A percentile compares a stretch with the other conserved stretches of the same genome.
phyloP scores from a whole-genome alignment of 2,888 invertebrate species.

The Spatulosminthurus flaviceps region DNA sequence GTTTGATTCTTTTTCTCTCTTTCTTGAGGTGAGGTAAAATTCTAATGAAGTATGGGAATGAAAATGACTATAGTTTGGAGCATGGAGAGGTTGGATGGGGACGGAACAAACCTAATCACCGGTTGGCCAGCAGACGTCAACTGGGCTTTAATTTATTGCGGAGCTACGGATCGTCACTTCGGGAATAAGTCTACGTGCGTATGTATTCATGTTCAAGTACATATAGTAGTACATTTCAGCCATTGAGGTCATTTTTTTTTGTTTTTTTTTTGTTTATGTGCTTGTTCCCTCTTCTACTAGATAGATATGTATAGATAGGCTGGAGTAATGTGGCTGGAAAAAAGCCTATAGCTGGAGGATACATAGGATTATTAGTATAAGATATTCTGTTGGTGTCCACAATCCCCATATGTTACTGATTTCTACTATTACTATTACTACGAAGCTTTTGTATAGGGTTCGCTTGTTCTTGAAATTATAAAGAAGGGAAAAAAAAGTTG shows the following conservation, averaged over 20 bases:
- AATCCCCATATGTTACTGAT: slow-evolving; percentile 19
- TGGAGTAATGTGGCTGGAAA: too few species aligned
- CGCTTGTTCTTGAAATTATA: neutral
- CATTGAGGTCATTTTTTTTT: slow-evolving; percentile 4
- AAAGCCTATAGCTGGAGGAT: too few species aligned
- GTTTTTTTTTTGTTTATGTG: slow-evolving; percentile 10
- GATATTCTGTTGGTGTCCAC: neutral
- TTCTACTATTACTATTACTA: neutral
- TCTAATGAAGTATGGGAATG: slow-evolving; percentile 33
- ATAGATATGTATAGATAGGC: too few species aligned
- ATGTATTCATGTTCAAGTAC: neutral
- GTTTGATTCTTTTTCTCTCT: neutral
- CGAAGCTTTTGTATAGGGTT: too few species aligned
- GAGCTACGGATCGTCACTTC: slow-evolving; percentile 37
- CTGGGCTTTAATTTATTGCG: slow-evolving; percentile 48
- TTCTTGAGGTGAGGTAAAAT: slow-evolving; percentile 2
- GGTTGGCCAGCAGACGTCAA: slow-evolving; percentile 47
- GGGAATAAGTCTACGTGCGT: neutral
- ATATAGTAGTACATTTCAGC: neutral
- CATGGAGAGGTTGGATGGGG: slow-evolving; percentile 36
- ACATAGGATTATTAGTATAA: too few species aligned
- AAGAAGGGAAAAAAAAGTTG: neutral
- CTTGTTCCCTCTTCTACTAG: too few species aligned
- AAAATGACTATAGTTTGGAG: slow-evolving; percentile 30
- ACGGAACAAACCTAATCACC: slow-evolving; percentile 44